phyloP scores from a whole-genome alignment of 1,140 invertebrate genomes.

The Cydia pomonella region DNA sequence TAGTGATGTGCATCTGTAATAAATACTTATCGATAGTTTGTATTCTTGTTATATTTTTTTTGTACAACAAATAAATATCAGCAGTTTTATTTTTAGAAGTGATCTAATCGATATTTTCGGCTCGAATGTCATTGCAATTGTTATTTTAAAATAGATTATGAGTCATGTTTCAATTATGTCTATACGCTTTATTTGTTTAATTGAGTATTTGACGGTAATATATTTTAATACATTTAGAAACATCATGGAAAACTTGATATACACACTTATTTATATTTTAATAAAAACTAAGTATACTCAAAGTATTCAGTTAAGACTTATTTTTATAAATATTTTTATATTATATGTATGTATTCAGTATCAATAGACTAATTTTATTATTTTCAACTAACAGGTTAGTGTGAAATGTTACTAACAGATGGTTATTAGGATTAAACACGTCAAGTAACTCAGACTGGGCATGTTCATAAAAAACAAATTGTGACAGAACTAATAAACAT shows the following conservation, averaged over 20 bases:
- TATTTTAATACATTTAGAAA: not conserved
- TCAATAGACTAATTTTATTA: too few relatives aligned
- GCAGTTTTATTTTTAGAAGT: not conserved
- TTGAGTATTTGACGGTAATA: too few relatives aligned
- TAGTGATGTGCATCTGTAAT: not conserved
- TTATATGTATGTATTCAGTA: too few relatives aligned
- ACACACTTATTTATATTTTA: too few relatives aligned
- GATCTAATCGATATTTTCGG: not conserved
- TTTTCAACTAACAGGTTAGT: not conserved
- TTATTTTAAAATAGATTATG: too few relatives aligned
- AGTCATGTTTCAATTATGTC: too few relatives aligned
- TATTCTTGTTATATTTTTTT: not conserved
- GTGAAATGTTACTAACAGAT: not conserved
- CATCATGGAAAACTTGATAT: not conserved
- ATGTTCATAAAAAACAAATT: too few relatives aligned
- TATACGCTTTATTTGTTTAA: not conserved
- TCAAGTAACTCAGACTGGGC: too few relatives aligned
- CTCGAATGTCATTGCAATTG: not conserved
- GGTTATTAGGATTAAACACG: not conserved
- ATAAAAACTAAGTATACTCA: too few relatives aligned
- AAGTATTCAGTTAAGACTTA: too few relatives aligned
- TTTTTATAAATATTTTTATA: too few relatives aligned
- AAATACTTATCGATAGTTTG: conserved; percentile 4
- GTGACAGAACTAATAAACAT: too few relatives aligned
- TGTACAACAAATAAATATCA: not conserved